These are phyloP conservation scores for Brachionus paranguensis DNA, from an alignment of 1,140 invertebrate genomes.

Conservation along the genomic window DNA sequence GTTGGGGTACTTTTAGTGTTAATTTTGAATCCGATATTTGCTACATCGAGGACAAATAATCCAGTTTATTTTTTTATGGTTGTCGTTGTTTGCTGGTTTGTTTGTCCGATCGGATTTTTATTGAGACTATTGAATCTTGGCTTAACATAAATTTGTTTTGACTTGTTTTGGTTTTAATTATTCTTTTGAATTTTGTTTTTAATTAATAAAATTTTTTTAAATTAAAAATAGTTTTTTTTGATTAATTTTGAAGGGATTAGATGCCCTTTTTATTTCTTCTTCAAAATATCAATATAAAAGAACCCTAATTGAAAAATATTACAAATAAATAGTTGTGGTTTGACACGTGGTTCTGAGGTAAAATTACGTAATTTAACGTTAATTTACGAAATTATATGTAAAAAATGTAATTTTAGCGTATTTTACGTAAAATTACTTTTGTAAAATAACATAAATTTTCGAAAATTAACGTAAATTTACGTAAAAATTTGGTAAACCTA, in stretches of 20 bases:
- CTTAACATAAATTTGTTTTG: neutral
- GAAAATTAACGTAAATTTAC: too few species aligned
- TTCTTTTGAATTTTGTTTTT: neutral
- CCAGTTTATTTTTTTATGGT: neutral
- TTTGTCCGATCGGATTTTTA: neutral
- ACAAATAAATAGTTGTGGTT: too few species aligned
- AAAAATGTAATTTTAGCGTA: too few species aligned
- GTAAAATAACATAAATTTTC: too few species aligned
- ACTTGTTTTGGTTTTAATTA: neutral
- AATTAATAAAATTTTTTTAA: neutral
- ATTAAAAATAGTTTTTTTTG: neutral
- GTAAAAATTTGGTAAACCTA: too few species aligned
- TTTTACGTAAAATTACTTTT: too few species aligned
- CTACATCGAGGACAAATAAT: neutral
- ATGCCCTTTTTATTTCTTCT: neutral
- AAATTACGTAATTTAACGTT: too few species aligned
- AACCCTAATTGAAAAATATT: too few species aligned
- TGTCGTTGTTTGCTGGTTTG: neutral
- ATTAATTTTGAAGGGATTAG: neutral
- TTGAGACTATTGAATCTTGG: neutral
- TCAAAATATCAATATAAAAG: neutral
- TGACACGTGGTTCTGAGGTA: too few species aligned
- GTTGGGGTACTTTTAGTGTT: neutral
- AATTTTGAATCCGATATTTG: neutral
- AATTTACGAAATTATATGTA: too few species aligned